phyloP scores from a whole-genome alignment of 1,140 invertebrate genomes.

The Mamestra configurata region DNA sequence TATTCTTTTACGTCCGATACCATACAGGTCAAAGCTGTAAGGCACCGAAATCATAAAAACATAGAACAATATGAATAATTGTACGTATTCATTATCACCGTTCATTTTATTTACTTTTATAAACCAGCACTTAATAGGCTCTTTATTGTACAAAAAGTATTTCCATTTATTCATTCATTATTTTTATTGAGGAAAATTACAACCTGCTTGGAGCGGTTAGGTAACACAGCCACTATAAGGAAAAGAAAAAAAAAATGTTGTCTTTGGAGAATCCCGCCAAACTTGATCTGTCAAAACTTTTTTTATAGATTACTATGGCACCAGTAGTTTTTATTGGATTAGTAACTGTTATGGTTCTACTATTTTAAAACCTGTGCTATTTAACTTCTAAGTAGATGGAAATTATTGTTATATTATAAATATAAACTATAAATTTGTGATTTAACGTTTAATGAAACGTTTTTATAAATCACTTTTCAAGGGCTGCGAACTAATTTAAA shows the following conservation, averaged over 20 bases:
- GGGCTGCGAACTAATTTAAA: background rate
- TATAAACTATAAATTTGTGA: too few relatives aligned
- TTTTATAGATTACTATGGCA: background rate
- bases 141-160: background rate
- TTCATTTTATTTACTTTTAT: too few relatives aligned
- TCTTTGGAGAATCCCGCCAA: constrained; percentile 1
- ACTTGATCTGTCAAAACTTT: background rate
- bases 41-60: too few relatives aligned
- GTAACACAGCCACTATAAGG: background rate
- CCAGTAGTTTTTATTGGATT: too few relatives aligned
- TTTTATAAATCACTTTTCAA: constrained; percentile 5
- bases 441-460: too few relatives aligned
- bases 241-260: background rate
- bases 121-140: too few relatives aligned
- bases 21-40: too few relatives aligned
- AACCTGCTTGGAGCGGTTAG: background rate
- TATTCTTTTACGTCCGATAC: too few relatives aligned
- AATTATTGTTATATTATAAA: too few relatives aligned
- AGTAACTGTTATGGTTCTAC: too few relatives aligned
- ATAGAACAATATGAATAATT: too few relatives aligned
- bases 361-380: background rate
- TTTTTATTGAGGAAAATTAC: background rate
- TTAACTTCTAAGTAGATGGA: background rate
- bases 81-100: too few relatives aligned
- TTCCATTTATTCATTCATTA: background rate